These are phyloP conservation scores for Thomomys bottae DNA, from an alignment of 2,113 vertebrate species.

Conservation along the genomic window DNA sequence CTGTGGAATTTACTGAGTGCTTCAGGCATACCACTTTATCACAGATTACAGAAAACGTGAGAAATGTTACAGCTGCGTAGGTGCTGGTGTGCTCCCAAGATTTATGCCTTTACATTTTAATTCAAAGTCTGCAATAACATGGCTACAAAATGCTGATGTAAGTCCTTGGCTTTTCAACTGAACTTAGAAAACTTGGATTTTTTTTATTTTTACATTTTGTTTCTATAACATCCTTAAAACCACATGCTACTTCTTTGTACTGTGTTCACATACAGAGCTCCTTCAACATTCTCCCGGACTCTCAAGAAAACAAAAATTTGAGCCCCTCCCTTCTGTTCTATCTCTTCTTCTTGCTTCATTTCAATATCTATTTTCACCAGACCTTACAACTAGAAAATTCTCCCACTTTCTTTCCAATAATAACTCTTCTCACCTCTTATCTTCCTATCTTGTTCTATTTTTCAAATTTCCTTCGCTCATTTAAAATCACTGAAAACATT, in stretches of 20 bases:
- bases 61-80: conserved; percentile 34
- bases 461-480: not conserved
- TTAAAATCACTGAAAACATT: conserved; percentile 19
- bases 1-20: conserved; percentile 23
- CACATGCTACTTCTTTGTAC: not conserved
- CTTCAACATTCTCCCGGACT: not conserved
- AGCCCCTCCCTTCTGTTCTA: conserved; percentile 15
- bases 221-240: conserved; percentile 22
- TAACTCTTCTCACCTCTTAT: conserved; percentile 35
- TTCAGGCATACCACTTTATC: conserved; percentile 24
- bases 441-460: not conserved
- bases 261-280: not conserved
- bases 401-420: conserved; percentile 23
- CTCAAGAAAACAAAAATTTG: not conserved
- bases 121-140: not conserved
- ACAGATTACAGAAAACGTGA: conserved; percentile 22
- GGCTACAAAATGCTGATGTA: conserved; percentile 21
- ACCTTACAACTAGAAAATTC: conserved; percentile 39
- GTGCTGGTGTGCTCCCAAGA: conserved; percentile 20
- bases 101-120: conserved; percentile 53
- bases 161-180: conserved; percentile 11
- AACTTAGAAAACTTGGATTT: conserved; percentile 19
- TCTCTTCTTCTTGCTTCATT: conserved; percentile 21
- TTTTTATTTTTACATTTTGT: not conserved
- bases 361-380: conserved; percentile 54